Conservation (phyloP, 2,113 vertebrate species). For the Cochlearius cochlearius region DNA sequence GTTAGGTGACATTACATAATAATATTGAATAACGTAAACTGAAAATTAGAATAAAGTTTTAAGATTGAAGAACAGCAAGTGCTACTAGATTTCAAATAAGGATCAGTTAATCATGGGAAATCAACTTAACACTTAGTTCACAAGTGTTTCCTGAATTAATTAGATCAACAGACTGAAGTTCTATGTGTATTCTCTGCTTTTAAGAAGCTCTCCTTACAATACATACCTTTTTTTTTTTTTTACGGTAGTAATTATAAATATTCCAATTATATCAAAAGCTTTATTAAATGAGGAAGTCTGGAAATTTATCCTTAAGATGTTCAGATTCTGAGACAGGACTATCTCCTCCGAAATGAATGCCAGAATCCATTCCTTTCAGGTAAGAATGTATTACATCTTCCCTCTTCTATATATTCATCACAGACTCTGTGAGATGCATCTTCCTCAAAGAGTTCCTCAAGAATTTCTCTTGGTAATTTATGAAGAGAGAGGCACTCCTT, state of each 20-base stretch:
- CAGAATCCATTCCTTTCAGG: background rate
- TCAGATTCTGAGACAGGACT: background rate
- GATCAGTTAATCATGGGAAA: background rate
- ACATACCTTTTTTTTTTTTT: background rate
- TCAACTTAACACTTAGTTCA: background rate
- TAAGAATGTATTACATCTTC: background rate
- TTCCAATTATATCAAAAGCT: background rate
- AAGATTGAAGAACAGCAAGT: background rate
- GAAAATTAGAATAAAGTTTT: background rate
- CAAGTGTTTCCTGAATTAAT: background rate
- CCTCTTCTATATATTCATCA: background rate
- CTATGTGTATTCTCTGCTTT: background rate
- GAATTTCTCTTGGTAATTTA: background rate
- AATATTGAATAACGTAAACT: background rate
- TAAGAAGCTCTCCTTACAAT: background rate
- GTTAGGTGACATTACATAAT: background rate
- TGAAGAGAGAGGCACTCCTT: background rate
- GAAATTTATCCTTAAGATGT: background rate
- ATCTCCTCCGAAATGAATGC: background rate
- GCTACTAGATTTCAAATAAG: background rate
- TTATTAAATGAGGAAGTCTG: background rate
- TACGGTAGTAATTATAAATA: background rate
- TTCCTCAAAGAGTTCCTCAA: background rate
- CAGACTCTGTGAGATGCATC: background rate
- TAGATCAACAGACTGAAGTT: background rate